phyloP scores from a whole-genome alignment of 2,888 invertebrate species.

The Drosophila helvetica region DNA sequence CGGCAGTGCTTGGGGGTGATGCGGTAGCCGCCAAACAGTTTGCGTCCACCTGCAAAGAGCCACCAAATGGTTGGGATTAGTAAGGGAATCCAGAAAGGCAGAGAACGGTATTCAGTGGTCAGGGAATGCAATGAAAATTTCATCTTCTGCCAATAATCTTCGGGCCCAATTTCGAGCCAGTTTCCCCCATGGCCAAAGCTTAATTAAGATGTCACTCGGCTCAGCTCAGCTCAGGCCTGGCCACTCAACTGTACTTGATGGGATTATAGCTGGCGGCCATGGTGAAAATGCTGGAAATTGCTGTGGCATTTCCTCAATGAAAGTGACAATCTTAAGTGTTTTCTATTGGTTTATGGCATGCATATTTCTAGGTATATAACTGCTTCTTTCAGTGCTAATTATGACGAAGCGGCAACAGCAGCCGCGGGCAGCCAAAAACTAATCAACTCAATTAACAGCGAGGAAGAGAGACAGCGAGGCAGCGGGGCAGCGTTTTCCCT shows the following conservation, averaged over 20 bases:
- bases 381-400: conserved; percentile 53
- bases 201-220: conserved; percentile 47
- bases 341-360: conserved; percentile 15
- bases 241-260: conserved; percentile 67
- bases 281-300: conserved; percentile 58
- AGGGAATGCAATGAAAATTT: conserved; percentile 1
- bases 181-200: conserved; percentile 14
- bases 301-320: conserved; percentile 65
- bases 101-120: background rate
- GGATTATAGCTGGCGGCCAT: conserved; percentile 43
- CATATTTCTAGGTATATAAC: conserved; percentile 25
- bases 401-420: conserved; percentile 36
- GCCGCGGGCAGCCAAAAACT: conserved; percentile 10
- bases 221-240: conserved; percentile 7
- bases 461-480: conserved; percentile 26
- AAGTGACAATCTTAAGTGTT: conserved; percentile 59
- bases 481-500: conserved; percentile 29
- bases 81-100: background rate
- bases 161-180: background rate
- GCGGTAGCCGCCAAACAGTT: conserved; percentile 93
- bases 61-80: background rate
- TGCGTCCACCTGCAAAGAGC: conserved; percentile 85
- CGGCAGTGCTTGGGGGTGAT: conserved; percentile 93
- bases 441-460: conserved; percentile 69
- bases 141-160: conserved; percentile 10